Conservation (phyloP, 2,888 invertebrate species). For the Eucera pruinosa region DNA sequence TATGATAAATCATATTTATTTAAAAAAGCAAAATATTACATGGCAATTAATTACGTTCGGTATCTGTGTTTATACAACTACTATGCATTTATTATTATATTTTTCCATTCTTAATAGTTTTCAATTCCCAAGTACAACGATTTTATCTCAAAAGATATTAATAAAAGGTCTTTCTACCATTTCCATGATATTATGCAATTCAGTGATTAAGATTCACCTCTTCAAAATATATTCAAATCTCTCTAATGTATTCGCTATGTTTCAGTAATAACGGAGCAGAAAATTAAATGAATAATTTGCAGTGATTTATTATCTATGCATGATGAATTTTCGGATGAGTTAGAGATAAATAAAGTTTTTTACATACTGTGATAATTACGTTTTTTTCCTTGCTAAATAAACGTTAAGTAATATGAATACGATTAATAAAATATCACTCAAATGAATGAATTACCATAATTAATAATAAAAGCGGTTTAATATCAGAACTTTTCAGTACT, state of each 20-base stretch:
- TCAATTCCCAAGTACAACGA: neutral
- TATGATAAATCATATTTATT: neutral
- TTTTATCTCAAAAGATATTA: neutral
- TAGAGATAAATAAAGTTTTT: neutral
- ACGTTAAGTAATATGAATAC: neutral
- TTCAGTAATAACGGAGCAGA: slow-evolving; percentile 12
- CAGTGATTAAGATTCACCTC: slow-evolving; percentile 22
- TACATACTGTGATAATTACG: neutral
- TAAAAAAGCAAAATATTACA: neutral
- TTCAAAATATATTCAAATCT: slow-evolving; percentile 28
- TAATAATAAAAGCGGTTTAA: too few relatives aligned
- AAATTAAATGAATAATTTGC: slow-evolving; percentile 25
- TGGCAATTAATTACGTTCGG: neutral
- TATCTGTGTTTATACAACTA: neutral
- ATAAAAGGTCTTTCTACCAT: slow-evolving; percentile 5
- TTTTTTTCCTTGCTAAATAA: neutral
- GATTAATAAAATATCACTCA: neutral
- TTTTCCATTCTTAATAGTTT: neutral
- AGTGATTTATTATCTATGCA: neutral
- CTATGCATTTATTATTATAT: neutral
- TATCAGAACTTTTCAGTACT: neutral
- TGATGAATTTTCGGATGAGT: neutral
- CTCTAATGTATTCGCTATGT: slow-evolving; percentile 18
- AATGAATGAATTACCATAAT: neutral
- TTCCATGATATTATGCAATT: slow-evolving; percentile 20